phyloP scores from a whole-genome alignment of 2,113 vertebrate genomes.

The Gopherus evgoodei region DNA sequence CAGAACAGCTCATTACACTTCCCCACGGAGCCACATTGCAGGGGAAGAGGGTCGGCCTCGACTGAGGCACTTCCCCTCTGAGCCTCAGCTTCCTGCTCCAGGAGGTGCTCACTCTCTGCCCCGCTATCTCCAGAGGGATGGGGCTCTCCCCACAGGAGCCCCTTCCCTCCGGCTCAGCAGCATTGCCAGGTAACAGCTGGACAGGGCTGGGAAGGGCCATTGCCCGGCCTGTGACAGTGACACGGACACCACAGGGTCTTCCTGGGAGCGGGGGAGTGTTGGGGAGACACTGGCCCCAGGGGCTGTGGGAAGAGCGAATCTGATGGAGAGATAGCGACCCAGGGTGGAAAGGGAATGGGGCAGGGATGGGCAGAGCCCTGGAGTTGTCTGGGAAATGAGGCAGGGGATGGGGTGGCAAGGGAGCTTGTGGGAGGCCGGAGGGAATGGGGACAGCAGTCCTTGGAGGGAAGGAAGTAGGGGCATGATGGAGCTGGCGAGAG shows the following conservation, averaged over 20 bases:
- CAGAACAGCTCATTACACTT: not conserved
- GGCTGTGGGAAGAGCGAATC: not conserved
- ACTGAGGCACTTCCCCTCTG: not conserved
- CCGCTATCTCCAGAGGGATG: not conserved
- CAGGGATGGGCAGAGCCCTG: not conserved
- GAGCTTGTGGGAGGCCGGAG: not conserved
- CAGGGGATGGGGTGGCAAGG: not conserved
- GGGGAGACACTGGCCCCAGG: not conserved
- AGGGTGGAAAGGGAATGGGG: not conserved
- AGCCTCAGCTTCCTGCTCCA: not conserved
- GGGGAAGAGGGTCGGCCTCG: not conserved
- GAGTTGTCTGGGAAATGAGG: not conserved
- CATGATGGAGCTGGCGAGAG: not conserved
- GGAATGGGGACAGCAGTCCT: not conserved
- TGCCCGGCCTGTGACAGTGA: not conserved
- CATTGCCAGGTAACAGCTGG: not conserved
- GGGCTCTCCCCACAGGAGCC: not conserved
- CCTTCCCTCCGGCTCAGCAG: not conserved
- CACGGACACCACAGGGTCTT: not conserved
- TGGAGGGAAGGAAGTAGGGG: not conserved
- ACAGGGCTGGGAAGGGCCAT: too few relatives aligned
- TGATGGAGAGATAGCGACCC: not conserved
- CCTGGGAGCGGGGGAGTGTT: not conserved
- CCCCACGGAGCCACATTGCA: not conserved
- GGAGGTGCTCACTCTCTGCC: not conserved